Base-by-base conservation (phyloP, 2,888 invertebrate species). In the Andricus curvator region DNA sequence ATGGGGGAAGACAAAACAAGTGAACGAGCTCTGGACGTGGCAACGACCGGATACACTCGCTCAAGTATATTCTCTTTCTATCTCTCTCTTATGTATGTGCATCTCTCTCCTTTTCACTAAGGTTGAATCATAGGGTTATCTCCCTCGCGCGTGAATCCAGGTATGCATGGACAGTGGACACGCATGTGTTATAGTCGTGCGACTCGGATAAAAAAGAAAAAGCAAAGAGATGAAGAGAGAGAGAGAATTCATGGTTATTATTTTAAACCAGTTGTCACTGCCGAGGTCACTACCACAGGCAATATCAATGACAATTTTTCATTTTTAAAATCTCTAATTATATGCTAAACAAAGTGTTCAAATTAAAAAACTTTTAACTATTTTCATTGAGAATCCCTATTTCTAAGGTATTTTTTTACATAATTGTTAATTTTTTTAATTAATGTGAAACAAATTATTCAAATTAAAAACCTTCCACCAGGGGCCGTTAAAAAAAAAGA, bases 11-110 rank as follows among this genome's bases (percentile, higher is more conserved):
- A 89, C 87, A 89, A 90, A 91, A 90, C 91, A 91, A 91, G 89
- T 89, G 90, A 91, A 91, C 90, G 89, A 90, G 90, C 89, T 89
- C 88, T 87, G 88, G 86, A 89, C 89, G 89, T 90, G 91, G 90
- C 91, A 91, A 91, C 91, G 91, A 92, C 91, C 91, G 91, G 91
- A 91, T 91, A 91, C 88, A 87, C 88, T 90, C 87, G 87, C 88
- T 88, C 88, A 83, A 85, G 81, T 81, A 81, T 83, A 80, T 79
- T 77, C 79, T 80, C 85, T 77, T 83, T 81, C 80, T 80, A 80
- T 68, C 41, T 83, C 83, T 83, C 79, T 51, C 41, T 67, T 81
- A 29, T 77, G 51, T 78, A 65, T 80, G 44, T 78, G 79, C 77
- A 64, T 37, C 64, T 76, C 83, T 77, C 64, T 64, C 80, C 77